Evolutionary conservation across 2,797 vertebrate genomes (phyloP), one percentile per base, ranked within the genome.

Genomic region (Acanthurus leucopareius): DNA sequence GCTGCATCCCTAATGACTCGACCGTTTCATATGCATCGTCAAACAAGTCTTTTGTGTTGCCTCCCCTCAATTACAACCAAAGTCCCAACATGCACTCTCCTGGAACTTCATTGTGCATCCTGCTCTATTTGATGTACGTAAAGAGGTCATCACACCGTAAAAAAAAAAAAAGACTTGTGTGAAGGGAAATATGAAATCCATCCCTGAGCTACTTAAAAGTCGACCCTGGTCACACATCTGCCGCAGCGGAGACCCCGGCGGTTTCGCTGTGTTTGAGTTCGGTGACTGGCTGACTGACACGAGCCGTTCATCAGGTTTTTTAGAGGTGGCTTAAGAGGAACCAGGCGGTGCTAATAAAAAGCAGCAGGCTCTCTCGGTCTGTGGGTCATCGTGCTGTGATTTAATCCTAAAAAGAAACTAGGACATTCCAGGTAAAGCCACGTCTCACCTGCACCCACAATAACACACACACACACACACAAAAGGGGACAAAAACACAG

Each of bases 291-390:
- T 16, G 82, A 82, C 48, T 75, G 75, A 89, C 75, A 79, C 32
- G 17, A 75, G 68, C 20, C 3, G 38, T 56, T 84, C 68, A 54
- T 6, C 56, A 75, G 25, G 38, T 4, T 38, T 66, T 71, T 25
- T 10, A 54, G 11, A 42, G 61, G 49, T 47, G 53, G 28, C 28
- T 53, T 85, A 86, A 83, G 75, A 5, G 76, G 81, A 65, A 89
- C 44, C 85, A 75, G 83, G 47, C 62, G 9, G 79, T 0, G 51
- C 40, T 86, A 87, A 92, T 74, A 57, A 67, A 77, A 90, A 69
- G 4, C 88, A 89, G 86, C 74, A 68, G 80, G 80, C 51, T 45
- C 47, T 68, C 38, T 4, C 56, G 69, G 65, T 79, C 54, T 61
- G 68, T 44, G 62, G 79, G 75, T 73, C 81, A 53, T 32, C 58